phyloP scores from a whole-genome alignment of 2,888 invertebrate species.

The Cephus sareptanus region DNA sequence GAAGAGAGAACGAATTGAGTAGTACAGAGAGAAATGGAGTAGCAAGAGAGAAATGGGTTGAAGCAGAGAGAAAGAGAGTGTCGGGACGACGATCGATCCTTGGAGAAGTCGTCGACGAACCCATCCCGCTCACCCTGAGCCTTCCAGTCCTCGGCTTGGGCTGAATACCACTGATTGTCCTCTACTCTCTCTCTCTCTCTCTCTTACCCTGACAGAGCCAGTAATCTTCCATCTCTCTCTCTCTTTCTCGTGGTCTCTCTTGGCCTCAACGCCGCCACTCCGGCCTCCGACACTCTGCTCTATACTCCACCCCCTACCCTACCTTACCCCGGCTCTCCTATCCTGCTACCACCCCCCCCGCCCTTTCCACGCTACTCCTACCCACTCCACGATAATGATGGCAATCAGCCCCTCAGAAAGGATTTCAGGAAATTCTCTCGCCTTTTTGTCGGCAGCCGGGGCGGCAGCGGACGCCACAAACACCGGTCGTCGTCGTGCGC shows the following conservation, averaged over 20 bases:
- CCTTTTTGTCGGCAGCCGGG: constrained; percentile 64
- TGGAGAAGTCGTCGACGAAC: constrained; percentile 27
- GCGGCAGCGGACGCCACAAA: constrained; percentile 63
- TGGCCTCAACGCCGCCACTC: constrained; percentile 33
- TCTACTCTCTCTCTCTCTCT: constrained; percentile 28
- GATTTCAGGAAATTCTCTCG: constrained; percentile 67
- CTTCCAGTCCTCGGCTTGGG: constrained; percentile 40
- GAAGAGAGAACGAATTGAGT: neutral
- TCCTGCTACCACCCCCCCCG: constrained; percentile 51
- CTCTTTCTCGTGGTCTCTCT: constrained; percentile 21
- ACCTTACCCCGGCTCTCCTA: constrained; percentile 27
- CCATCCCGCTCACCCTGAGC: constrained; percentile 17
- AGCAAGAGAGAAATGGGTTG: neutral
- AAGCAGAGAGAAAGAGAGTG: constrained; percentile 29
- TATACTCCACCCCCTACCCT: constrained; percentile 26
- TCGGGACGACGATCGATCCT: constrained; percentile 38
- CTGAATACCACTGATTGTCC: constrained; percentile 64
- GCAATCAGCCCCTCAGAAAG: constrained; percentile 66
- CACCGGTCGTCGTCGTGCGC: constrained; percentile 55
- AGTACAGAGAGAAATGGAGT: neutral
- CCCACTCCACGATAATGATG: constrained; percentile 66
- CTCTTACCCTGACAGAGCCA: neutral
- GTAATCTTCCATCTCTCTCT: neutral
- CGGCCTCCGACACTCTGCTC: constrained; percentile 11
- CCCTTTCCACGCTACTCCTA: constrained; percentile 38